Percentiles rank a stretch among this genome's conserved stretches.
These are phyloP conservation scores for Perca fluviatilis DNA, from an alignment of 2,113 vertebrate species.

Conservation along the genomic window DNA sequence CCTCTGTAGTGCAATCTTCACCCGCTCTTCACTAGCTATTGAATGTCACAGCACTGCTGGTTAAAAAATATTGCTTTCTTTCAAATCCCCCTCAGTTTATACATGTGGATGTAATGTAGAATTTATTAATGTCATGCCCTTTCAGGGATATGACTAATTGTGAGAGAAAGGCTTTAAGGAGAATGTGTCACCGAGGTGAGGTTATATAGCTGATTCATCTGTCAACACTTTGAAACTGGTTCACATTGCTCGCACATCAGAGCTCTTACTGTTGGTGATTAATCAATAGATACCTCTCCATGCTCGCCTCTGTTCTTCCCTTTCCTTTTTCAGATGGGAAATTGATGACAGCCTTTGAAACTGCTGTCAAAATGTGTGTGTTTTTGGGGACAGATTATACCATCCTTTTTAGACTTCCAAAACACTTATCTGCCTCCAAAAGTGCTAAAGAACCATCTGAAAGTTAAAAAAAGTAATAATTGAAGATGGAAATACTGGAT, in stretches of 20 bases:
- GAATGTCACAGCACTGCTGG: conserved; percentile 77
- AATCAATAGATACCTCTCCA: conserved; percentile 71
- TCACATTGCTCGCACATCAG: conserved; percentile 60
- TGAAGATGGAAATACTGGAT: conserved; percentile 65
- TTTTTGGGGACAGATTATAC: conserved; percentile 57
- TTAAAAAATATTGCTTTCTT: conserved; percentile 80
- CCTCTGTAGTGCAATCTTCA: conserved; percentile 65
- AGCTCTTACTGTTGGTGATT: conserved; percentile 57
- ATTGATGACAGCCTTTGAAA: conserved; percentile 66
- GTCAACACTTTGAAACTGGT: conserved; percentile 75
- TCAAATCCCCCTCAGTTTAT: conserved; percentile 77
- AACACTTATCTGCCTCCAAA: conserved; percentile 42
- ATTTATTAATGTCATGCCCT: conserved; percentile 86
- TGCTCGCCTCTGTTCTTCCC: conserved; percentile 41
- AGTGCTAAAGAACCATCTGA: conserved; percentile 44
- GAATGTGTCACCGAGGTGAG: conserved; percentile 67
- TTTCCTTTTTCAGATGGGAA: conserved; percentile 57
- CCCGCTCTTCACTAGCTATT: conserved; percentile 65
- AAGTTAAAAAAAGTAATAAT: conserved; percentile 58
- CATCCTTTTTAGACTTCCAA: conserved; percentile 42
- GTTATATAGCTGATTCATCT: conserved; percentile 74
- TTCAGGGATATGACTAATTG: conserved; percentile 81
- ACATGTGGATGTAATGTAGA: conserved; percentile 80
- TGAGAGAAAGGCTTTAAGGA: conserved; percentile 77
- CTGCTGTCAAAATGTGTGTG: conserved; percentile 57